Percentiles rank a stretch among this genome's conserved stretches.
These are phyloP conservation scores for Drosophila nigritarsus DNA, from an alignment of 2,888 invertebrate species.

Conservation along the genomic window DNA sequence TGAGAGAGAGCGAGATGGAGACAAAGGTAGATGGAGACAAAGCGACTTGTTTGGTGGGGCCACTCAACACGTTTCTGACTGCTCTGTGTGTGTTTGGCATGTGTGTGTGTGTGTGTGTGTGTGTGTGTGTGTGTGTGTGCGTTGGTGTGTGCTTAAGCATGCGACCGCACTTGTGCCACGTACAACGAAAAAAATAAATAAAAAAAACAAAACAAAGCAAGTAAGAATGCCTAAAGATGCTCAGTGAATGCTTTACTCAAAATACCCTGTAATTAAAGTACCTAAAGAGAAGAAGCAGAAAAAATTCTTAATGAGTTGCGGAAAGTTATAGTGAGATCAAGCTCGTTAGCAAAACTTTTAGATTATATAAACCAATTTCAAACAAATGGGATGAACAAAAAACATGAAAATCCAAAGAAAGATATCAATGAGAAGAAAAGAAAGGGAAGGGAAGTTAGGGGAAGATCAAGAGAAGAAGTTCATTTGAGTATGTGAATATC, in stretches of 20 bases:
- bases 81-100: conserved; percentile 35
- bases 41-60: conserved; percentile 64
- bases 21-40: conserved; percentile 50
- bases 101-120: conserved; percentile 34
- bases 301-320: neutral
- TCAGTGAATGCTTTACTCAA: neutral
- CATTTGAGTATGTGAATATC: neutral
- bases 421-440: neutral
- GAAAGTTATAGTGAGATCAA: neutral
- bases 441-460: neutral
- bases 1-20: conserved; percentile 19
- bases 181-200: conserved; percentile 65
- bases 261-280: conserved; percentile 37
- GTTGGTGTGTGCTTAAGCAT: conserved; percentile 73
- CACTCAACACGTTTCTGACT: conserved; percentile 77
- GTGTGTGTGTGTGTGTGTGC: conserved; percentile 35
- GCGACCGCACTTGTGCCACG: conserved; percentile 81
- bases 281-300: neutral
- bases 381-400: neutral
- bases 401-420: neutral
- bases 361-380: neutral
- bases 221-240: conserved; percentile 34
- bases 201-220: conserved; percentile 57
- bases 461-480: neutral
- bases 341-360: neutral